Evolutionary conservation across 2,888 invertebrate genomes (phyloP).

Genomic region (Steinernema hermaphroditum): DNA sequence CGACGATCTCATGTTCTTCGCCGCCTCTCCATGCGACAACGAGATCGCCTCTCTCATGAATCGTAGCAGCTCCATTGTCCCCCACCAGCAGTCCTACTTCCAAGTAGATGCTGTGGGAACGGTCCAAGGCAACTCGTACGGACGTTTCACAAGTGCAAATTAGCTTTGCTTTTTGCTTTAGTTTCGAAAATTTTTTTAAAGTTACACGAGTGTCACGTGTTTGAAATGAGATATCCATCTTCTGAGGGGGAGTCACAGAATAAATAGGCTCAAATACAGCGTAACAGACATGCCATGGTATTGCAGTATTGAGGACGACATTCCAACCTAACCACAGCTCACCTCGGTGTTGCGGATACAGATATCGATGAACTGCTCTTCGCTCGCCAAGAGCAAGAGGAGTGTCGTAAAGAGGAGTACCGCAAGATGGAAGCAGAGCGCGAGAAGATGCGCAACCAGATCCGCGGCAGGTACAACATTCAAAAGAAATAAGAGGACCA

Average conservation of each 20-base stretch:
- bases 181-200: too few relatives aligned
- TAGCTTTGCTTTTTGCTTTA: not conserved
- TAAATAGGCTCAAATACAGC: too few relatives aligned
- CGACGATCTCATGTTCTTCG: slow-evolving; percentile 18
- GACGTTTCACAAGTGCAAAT: not conserved
- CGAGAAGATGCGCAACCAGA: slow-evolving; percentile 98
- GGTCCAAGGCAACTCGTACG: not conserved
- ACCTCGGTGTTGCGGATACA: too few relatives aligned
- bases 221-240: too few relatives aligned
- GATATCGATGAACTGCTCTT: too few relatives aligned
- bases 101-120: not conserved
- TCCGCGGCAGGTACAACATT: slow-evolving; percentile 99
- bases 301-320: too few relatives aligned
- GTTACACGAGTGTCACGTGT: too few relatives aligned
- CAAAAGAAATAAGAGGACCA: slow-evolving; percentile 86
- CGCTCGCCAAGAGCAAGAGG: slow-evolving; percentile 95
- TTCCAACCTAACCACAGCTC: too few relatives aligned
- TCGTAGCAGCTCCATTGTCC: slow-evolving; percentile 2
- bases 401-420: slow-evolving; percentile 97
- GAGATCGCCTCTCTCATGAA: slow-evolving; percentile 3
- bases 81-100: not conserved
- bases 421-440: slow-evolving; percentile 99
- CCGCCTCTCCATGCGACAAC: slow-evolving; percentile 3
- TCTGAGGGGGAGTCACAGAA: too few relatives aligned
- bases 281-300: too few relatives aligned